phyloP scores from a whole-genome alignment of 2,888 invertebrate species.

The Pilophorus perplexus region DNA sequence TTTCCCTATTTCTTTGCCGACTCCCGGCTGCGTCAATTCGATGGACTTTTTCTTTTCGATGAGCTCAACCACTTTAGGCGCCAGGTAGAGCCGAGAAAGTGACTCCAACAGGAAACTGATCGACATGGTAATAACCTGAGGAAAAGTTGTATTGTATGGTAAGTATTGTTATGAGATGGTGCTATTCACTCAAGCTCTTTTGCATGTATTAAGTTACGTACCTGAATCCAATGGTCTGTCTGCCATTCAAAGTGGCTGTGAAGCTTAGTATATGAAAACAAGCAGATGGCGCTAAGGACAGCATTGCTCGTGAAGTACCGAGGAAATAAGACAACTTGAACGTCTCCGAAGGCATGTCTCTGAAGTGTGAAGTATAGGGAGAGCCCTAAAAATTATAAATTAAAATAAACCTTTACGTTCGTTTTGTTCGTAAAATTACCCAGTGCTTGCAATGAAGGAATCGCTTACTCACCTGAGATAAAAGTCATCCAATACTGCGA shows the following conservation, averaged over 20 bases:
- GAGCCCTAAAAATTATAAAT: slow-evolving; percentile 61
- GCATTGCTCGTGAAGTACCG: slow-evolving; percentile 81
- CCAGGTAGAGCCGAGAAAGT: slow-evolving; percentile 71
- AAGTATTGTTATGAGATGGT: too few relatives aligned
- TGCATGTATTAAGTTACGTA: slow-evolving; percentile 42
- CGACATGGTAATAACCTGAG: slow-evolving; percentile 64
- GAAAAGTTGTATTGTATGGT: too few relatives aligned
- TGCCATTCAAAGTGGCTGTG: slow-evolving; percentile 52
- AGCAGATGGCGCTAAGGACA: slow-evolving; percentile 67
- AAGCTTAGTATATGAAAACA: slow-evolving; percentile 67
- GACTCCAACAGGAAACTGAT: slow-evolving; percentile 71
- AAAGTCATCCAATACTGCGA: slow-evolving; percentile 93
- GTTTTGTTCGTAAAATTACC: neutral
- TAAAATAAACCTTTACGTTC: neutral
- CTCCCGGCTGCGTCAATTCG: slow-evolving; percentile 61
- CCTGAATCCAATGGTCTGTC: slow-evolving; percentile 48
- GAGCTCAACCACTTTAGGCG: slow-evolving; percentile 69
- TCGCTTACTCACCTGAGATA: slow-evolving; percentile 79
- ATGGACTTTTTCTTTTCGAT: slow-evolving; percentile 72
- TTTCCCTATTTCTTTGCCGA: slow-evolving; percentile 74
- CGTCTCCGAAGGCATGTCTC: slow-evolving; percentile 80
- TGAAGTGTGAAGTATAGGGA: slow-evolving; percentile 82
- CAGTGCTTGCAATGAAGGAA: neutral
- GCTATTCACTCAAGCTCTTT: neutral
- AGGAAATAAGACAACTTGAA: slow-evolving; percentile 83